These are phyloP conservation scores for Oncopeltus fasciatus DNA, from an alignment of 1,140 invertebrate species.

Conservation along the genomic window DNA sequence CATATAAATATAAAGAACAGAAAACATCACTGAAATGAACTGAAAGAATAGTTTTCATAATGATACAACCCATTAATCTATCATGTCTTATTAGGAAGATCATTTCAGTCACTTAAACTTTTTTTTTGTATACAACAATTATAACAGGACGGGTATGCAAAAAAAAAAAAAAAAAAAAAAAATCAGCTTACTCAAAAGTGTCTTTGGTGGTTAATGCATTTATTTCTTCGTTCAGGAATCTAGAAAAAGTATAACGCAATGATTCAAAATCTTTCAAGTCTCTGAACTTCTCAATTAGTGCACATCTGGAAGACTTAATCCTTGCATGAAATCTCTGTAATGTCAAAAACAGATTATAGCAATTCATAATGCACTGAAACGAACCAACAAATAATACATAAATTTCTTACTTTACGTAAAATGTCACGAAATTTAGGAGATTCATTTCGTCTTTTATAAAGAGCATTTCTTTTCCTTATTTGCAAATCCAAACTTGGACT, in stretches of 20 bases:
- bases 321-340: slow-evolving; percentile 29
- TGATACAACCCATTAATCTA: too few species aligned
- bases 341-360: neutral
- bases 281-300: slow-evolving; percentile 26
- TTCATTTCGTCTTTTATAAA: slow-evolving; percentile 29
- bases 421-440: slow-evolving; percentile 31
- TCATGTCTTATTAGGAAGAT: too few species aligned
- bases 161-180: too few species aligned
- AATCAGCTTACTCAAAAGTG: too few species aligned
- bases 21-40: too few species aligned
- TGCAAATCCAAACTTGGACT: slow-evolving; percentile 25
- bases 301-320: slow-evolving; percentile 29
- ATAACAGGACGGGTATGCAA: too few species aligned
- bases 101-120: too few species aligned
- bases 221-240: slow-evolving; percentile 3
- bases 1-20: too few species aligned
- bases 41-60: too few species aligned
- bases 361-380: neutral
- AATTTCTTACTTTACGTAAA: slow-evolving; percentile 30
- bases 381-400: neutral
- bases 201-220: too few species aligned
- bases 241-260: neutral
- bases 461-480: slow-evolving; percentile 27
- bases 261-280: slow-evolving; percentile 21
- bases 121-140: too few species aligned